Conservation (phyloP, 2,888 invertebrate species). For the Cryptocheilus praepositus region DNA sequence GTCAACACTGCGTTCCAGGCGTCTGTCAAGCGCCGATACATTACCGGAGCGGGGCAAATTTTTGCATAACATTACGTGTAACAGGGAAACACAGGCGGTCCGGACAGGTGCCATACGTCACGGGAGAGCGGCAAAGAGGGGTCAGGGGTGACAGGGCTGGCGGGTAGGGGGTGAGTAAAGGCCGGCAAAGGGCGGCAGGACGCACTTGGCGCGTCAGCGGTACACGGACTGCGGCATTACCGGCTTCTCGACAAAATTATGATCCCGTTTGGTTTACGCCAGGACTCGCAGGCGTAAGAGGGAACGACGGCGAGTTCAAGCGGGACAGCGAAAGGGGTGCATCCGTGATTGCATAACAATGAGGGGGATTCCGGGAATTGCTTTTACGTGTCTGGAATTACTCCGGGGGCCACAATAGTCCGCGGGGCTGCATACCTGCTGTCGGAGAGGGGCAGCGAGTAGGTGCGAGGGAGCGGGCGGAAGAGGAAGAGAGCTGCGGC, state of each 20-base stretch:
- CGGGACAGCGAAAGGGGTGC: conserved; percentile 25
- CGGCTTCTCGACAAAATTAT: conserved; percentile 63
- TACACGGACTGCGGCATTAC: conserved; percentile 36
- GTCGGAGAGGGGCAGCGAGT: conserved; percentile 13
- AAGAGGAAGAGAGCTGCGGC: conserved; percentile 3
- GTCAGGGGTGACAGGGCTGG: too few relatives aligned
- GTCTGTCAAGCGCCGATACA: too few relatives aligned
- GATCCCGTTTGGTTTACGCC: conserved; percentile 62
- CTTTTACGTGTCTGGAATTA: conserved; percentile 73
- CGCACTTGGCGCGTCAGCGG: conserved; percentile 50
- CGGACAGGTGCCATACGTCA: too few relatives aligned
- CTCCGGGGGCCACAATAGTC: conserved; percentile 66
- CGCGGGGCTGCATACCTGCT: conserved; percentile 61
- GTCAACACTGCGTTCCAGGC: too few relatives aligned
- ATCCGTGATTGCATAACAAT: conserved; percentile 72
- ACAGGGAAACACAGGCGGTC: too few relatives aligned
- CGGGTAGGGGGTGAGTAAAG: conserved; percentile 31
- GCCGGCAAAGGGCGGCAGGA: conserved; percentile 41
- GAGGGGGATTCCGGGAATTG: conserved; percentile 72
- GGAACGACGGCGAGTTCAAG: neutral
- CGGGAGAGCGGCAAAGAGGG: too few relatives aligned
- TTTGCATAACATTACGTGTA: too few relatives aligned
- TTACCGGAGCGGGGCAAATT: too few relatives aligned
- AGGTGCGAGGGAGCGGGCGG: conserved; percentile 10
- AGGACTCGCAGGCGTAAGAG: conserved; percentile 9